Base-by-base conservation (phyloP, 1,140 invertebrate genomes). In the Pseudomyrmex cubaensis region DNA sequence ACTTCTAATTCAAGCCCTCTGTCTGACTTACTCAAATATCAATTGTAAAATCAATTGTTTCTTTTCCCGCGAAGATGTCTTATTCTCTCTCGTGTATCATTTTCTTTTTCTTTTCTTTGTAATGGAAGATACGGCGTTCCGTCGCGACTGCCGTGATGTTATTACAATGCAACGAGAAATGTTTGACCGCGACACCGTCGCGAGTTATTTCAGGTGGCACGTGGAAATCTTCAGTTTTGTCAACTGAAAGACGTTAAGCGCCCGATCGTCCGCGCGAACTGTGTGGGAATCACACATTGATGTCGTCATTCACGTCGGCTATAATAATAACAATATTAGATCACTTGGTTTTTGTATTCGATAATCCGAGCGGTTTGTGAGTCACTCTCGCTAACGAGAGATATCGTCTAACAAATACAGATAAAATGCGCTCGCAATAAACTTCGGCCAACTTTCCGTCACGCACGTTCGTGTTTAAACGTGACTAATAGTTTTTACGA, bases 141-240 rank as follows among this genome's bases (percentile, higher is more conserved):
- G 73, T 73, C 88, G 84, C 83, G 87, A 90, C 90, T 88, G 80
- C 87, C 78, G 89, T 90, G 90, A 85, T 91, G 88, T 92, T 92
- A 87, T 90, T 85, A 88, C 87, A 89, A 52, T 72, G 82, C 85
- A 89, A 91, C 88, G 88, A 87, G 90, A 87, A 74, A 90, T 90
- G 91, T 92, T 93, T 92, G 86, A 83, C 76, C 87, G 87, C 87
- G 85, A 90, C 90, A 90, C 89, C 88, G 67, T 85, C 87, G 82
- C 73, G 75, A 92, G 91, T 93, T 93, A 87, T 93, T 93, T 92
- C 92, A 92, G 91, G 92, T 93, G 92, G 86, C 73, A 66, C 59
- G 80, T 77, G 70, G 86, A 86, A 85, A 87, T 87, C 35, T 85
- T 87, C 82, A 89, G 86, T 91, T 92, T 91, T 89, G 87, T 92